Percentiles rank a stretch among this genome's conserved stretches.
These are phyloP conservation scores for Malacoraja senta DNA, from an alignment of 2,797 vertebrate species.

Conservation along the genomic window DNA sequence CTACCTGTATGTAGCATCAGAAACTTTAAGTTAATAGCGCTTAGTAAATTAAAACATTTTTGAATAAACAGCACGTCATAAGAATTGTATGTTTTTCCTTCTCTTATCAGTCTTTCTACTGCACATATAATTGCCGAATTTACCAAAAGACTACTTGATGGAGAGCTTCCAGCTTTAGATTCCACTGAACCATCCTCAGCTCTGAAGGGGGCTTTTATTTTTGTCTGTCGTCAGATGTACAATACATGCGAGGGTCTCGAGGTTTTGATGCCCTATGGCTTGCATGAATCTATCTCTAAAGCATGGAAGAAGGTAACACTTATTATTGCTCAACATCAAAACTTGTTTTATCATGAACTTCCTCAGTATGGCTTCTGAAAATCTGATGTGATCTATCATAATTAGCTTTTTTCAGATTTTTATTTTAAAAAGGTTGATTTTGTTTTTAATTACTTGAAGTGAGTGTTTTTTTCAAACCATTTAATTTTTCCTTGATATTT, in stretches of 20 bases:
- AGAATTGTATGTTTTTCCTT: constrained; percentile 31
- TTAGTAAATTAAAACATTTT: not conserved
- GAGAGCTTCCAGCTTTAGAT: constrained; percentile 57
- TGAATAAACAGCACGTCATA: not conserved
- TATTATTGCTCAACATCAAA: not conserved
- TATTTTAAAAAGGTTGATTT: not conserved
- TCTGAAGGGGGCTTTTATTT: constrained; percentile 82
- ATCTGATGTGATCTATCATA: not conserved
- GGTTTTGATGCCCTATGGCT: constrained; percentile 65
- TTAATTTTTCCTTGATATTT: too few species aligned
- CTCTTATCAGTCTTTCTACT: constrained; percentile 63
- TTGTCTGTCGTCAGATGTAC: constrained; percentile 84
- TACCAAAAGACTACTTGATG: constrained; percentile 77
- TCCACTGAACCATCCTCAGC: constrained; percentile 56
- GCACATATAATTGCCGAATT: constrained; percentile 74
- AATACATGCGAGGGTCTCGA: constrained; percentile 85
- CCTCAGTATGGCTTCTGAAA: not conserved
- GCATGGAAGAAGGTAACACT: constrained; percentile 81
- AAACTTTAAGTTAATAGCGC: not conserved
- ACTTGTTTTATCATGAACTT: not conserved
- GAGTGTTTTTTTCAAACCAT: too few species aligned
- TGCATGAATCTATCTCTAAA: constrained; percentile 71
- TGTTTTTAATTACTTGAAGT: too few species aligned
- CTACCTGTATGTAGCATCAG: not conserved
- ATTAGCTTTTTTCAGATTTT: not conserved